Conservation (phyloP, 2,888 invertebrate genomes). For the Oscheius sp. region DNA sequence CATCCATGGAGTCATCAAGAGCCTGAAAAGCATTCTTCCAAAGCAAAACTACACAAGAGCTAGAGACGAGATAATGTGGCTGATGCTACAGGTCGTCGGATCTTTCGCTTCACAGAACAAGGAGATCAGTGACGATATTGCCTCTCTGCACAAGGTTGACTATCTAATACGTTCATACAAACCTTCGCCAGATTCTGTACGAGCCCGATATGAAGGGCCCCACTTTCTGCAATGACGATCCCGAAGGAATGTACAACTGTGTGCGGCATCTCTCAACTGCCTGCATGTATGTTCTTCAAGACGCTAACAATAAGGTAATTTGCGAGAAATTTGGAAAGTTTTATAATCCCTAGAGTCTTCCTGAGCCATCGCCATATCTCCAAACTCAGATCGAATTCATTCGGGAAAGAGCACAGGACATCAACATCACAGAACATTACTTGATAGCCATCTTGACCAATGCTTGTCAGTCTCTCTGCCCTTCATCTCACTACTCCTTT, state of each 20-base stretch:
- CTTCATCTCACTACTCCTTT: background rate
- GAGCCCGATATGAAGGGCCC: constrained; percentile 41
- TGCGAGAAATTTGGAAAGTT: constrained; percentile 26
- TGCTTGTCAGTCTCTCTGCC: constrained; percentile 51
- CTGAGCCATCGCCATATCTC: constrained; percentile 32
- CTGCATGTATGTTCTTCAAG: constrained; percentile 50
- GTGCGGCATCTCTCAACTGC: constrained; percentile 56
- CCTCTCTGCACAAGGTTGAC: constrained; percentile 41
- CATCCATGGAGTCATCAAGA: constrained; percentile 39
- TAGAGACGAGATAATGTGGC: constrained; percentile 98
- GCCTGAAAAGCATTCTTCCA: constrained; percentile 33
- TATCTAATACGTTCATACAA: too few species aligned
- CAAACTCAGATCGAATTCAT: constrained; percentile 50
- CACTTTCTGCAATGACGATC: constrained; percentile 49
- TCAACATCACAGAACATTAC: constrained; percentile 40
- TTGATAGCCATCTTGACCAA: constrained; percentile 65
- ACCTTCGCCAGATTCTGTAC: constrained; percentile 39
- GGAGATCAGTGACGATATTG: constrained; percentile 43
- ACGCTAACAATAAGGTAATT: background rate
- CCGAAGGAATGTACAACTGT: constrained; percentile 40
- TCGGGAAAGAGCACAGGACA: constrained; percentile 32
- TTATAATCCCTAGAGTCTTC: constrained; percentile 27
- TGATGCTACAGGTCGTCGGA: constrained; percentile 93
- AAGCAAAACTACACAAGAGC: constrained; percentile 80
- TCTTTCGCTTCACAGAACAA: constrained; percentile 81